Conservation (phyloP, 2,113 vertebrate species). For the Phasianus colchicus region DNA sequence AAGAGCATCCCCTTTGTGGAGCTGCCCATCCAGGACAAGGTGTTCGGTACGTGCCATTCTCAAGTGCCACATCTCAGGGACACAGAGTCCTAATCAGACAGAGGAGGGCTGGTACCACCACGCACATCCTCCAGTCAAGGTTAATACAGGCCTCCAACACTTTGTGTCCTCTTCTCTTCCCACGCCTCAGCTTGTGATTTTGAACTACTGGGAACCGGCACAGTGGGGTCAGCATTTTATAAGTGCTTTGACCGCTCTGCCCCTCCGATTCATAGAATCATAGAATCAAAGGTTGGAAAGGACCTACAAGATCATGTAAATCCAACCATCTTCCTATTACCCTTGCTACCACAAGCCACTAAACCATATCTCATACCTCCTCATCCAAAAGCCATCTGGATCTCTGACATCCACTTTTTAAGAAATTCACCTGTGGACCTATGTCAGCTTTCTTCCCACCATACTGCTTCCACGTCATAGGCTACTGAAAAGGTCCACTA, state of each 20-base stretch:
- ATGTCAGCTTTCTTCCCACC: background rate
- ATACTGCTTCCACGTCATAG: background rate
- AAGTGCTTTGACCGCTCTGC: background rate
- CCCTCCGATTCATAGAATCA: too few species aligned
- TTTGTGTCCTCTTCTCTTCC: background rate
- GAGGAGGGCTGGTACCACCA: background rate
- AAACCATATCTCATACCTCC: too few species aligned
- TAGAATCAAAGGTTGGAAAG: too few species aligned
- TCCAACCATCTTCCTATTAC: too few species aligned
- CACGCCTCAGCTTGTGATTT: background rate
- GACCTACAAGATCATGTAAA: too few species aligned
- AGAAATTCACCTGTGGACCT: background rate
- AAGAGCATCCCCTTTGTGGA: background rate
- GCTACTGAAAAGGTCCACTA: background rate
- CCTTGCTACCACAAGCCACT: too few species aligned
- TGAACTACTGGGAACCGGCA: background rate
- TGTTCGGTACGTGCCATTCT: too few species aligned
- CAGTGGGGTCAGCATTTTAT: background rate
- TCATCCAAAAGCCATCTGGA: too few species aligned
- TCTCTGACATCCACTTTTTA: background rate
- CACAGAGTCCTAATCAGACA: background rate
- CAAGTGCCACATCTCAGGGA: too few species aligned
- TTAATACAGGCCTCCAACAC: background rate
- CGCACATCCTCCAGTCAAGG: background rate
- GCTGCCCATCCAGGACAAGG: background rate